A percentile compares a stretch with the other conserved stretches of the same genome.
phyloP scores from a whole-genome alignment of 2,113 vertebrate genomes.

The Butorides virescens region DNA sequence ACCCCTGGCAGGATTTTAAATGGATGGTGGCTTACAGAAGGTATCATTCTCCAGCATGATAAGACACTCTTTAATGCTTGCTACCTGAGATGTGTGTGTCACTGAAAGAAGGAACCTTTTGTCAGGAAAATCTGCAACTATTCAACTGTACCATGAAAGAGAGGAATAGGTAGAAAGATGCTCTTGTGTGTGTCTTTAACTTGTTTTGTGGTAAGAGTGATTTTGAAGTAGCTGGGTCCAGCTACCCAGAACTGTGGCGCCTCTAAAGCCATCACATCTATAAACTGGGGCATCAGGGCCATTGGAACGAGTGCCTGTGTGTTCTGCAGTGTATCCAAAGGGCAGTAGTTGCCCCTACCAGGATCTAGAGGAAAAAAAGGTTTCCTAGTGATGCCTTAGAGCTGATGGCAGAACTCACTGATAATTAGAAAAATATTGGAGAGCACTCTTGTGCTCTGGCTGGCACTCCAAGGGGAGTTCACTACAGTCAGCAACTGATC shows the following conservation, averaged over 20 bases:
- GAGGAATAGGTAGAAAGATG: not conserved
- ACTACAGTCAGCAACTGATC: not conserved
- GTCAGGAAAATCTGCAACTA: not conserved
- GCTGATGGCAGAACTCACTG: not conserved
- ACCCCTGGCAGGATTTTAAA: not conserved
- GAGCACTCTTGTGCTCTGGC: not conserved
- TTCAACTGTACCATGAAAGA: not conserved
- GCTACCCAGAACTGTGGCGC: not conserved
- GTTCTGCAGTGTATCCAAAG: not conserved
- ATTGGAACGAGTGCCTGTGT: not conserved
- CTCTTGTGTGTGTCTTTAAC: not conserved
- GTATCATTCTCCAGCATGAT: not conserved
- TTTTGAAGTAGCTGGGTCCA: not conserved
- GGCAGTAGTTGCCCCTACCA: not conserved
- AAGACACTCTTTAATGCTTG: not conserved
- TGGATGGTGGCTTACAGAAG: not conserved
- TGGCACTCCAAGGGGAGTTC: not conserved
- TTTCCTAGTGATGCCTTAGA: not conserved
- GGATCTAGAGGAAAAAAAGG: not conserved
- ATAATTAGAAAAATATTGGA: not conserved
- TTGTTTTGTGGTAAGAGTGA: not conserved
- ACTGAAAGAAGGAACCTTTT: not conserved
- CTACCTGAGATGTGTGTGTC: not conserved
- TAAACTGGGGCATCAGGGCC: not conserved
- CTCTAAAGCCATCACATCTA: not conserved